These are phyloP conservation scores for Eulemur coronatus DNA, from an alignment of 2,797 vertebrate species.

Conservation along the genomic window DNA sequence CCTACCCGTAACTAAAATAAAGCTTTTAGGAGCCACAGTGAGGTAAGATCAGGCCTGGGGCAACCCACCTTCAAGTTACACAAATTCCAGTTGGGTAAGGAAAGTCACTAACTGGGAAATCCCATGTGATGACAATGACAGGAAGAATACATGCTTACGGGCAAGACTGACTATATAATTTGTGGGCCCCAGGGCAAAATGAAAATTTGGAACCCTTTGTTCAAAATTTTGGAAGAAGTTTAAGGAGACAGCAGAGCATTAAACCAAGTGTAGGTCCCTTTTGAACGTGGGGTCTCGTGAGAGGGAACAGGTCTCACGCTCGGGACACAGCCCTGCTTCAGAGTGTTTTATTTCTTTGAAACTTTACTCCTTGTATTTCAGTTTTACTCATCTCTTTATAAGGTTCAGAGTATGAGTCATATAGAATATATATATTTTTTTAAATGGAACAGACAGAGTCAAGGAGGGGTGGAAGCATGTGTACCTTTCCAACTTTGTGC, in stretches of 20 bases:
- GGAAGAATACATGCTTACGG: neutral
- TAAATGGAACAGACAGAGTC: constrained; percentile 28
- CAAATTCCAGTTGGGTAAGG: neutral
- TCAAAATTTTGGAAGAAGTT: neutral
- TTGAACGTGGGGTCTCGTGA: rapidly evolving
- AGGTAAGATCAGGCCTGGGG: neutral
- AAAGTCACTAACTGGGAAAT: neutral
- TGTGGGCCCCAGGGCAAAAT: neutral
- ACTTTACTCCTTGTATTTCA: constrained; percentile 13
- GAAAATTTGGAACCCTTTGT: neutral
- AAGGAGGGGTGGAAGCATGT: neutral
- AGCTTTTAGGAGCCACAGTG: neutral
- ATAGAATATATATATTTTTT: neutral
- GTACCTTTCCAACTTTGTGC: neutral
- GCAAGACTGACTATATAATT: too few relatives aligned
- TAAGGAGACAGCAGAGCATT: neutral
- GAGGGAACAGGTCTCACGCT: neutral
- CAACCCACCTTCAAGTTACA: neutral
- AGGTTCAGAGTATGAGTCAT: constrained; percentile 53
- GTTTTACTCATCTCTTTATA: constrained; percentile 35
- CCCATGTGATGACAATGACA: neutral
- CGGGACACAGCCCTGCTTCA: neutral
- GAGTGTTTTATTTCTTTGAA: constrained; percentile 24
- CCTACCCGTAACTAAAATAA: neutral
- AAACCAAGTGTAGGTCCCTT: neutral